Conservation (phyloP, 2,888 invertebrate species). For the Sarcophaga carnaria region DNA sequence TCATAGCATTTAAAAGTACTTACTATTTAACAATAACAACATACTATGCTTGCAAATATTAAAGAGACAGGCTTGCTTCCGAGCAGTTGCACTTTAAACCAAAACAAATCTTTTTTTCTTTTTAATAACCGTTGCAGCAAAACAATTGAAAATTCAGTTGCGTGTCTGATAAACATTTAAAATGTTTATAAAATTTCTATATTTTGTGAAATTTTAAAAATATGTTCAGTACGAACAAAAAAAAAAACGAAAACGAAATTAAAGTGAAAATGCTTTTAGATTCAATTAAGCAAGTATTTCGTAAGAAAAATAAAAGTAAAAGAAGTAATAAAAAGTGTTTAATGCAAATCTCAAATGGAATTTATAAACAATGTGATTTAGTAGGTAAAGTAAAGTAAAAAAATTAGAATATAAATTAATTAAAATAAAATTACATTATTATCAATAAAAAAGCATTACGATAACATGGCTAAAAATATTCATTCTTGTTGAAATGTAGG, state of each 20-base stretch:
- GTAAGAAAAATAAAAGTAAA: slow-evolving; percentile 23
- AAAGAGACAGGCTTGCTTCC: not conserved
- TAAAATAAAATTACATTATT: not conserved
- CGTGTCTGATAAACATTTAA: slow-evolving; percentile 38
- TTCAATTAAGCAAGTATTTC: slow-evolving; percentile 51
- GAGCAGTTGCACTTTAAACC: slow-evolving; percentile 21
- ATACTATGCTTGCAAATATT: not conserved
- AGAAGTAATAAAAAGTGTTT: slow-evolving; percentile 18
- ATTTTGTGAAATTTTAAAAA: slow-evolving; percentile 12
- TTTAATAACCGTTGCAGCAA: not conserved
- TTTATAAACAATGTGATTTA: slow-evolving; percentile 27
- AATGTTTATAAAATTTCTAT: slow-evolving; percentile 11
- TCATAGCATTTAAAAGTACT: not conserved
- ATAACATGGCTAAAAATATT: not conserved
- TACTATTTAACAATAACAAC: slow-evolving; percentile 16
- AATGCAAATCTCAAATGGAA: slow-evolving; percentile 39
- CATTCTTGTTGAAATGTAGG: not conserved
- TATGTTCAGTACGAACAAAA: not conserved
- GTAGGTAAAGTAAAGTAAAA: slow-evolving; percentile 34
- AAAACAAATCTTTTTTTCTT: not conserved
- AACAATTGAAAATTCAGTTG: slow-evolving; percentile 24
- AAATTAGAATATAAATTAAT: slow-evolving; percentile 2
- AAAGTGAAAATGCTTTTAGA: slow-evolving; percentile 42
- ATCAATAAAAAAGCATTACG: too few species aligned
- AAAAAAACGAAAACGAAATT: not conserved